Base-by-base conservation (phyloP, 1,140 invertebrate genomes). In the Caenorhabditis brenneri region DNA sequence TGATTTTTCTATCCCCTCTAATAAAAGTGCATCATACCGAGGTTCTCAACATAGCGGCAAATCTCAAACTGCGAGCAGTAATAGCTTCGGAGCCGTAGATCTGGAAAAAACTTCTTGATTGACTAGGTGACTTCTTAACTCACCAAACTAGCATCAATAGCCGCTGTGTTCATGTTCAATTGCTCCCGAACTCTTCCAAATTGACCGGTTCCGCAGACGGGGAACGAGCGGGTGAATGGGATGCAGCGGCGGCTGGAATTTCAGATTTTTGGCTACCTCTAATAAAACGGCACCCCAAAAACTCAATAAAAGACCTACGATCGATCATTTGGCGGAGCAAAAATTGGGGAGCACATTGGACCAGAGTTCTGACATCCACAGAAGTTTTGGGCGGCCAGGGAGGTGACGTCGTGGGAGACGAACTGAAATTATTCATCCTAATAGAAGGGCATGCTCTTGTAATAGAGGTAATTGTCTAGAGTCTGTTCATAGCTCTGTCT, bases 131-230 rank as follows among this genome's bases (percentile, higher is more conserved):
- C 33, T 74, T 22, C 12, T 15, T 1, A 2, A 22, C 48, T 46
- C 15, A 81, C 74, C 53, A 74, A 42, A 49, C 69, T 85, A 19
- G 55, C 86, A 74, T 87, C 86, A 60, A 87, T 85, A 9, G 81
- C 88, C 29, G 86, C 83, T n/a, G 86, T 85, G 42, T 87, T 86
- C 46, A 74, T 80, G 42, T 87, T 87, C 79, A 87, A 31, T 58
- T 87, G 86, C 42, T 87, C 85, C 27, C 86, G 48, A 12, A 81
- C 46, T 60, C 78, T 42, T 27, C 29, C 36, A 4, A 65, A 80
- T 29, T 81, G 46, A 19, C 86, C 80, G 10, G 86, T 86, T 79
- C 84, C 86, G 58, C 86, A 86, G 33, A 84, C 79, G 3, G 84
- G 69, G 42, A 84, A 69, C 3, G 86, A 79, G 10, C 86, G 80